phyloP scores from a whole-genome alignment of 92 coral and sea anemone genomes.

The Pocillopora meandrina region DNA sequence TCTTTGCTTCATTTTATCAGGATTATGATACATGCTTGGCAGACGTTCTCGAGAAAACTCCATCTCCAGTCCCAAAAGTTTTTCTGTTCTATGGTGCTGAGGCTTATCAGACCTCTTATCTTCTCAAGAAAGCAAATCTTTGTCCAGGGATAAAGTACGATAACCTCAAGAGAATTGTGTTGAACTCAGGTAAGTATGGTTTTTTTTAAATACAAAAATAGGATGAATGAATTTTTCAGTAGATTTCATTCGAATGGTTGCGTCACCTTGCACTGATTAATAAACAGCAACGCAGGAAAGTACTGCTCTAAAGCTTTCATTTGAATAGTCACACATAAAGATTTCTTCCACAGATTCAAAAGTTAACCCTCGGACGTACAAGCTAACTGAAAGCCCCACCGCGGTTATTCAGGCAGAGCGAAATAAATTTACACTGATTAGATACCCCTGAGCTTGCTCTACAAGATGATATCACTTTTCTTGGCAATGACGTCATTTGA shows the following conservation, averaged over 20 bases:
- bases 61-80: conserved; percentile 42
- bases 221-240: conserved; percentile 28
- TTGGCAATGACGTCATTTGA: no score
- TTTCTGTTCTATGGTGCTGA: conserved; percentile 27
- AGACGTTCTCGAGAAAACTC: conserved; percentile 23
- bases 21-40: conserved; percentile 17
- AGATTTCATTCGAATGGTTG: conserved; percentile 22
- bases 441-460: no score
- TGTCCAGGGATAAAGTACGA: conserved; percentile 36
- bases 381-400: neutral
- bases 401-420: no score
- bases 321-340: conserved; percentile 25
- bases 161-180: conserved; percentile 26
- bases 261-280: conserved; percentile 15
- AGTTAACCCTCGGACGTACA: conserved; percentile 14
- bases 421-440: no score
- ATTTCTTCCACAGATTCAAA: conserved; percentile 21
- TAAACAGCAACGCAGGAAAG: conserved; percentile 23
- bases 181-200: conserved; percentile 33
- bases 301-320: conserved; percentile 23
- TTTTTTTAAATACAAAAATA: conserved; percentile 10
- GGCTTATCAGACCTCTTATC: conserved; percentile 18
- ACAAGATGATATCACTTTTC: no score
- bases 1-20: conserved; percentile 30
- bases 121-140: conserved; percentile 23